Base-by-base conservation (phyloP, 2,797 vertebrate genomes). In the Crypturellus tataupa region DNA sequence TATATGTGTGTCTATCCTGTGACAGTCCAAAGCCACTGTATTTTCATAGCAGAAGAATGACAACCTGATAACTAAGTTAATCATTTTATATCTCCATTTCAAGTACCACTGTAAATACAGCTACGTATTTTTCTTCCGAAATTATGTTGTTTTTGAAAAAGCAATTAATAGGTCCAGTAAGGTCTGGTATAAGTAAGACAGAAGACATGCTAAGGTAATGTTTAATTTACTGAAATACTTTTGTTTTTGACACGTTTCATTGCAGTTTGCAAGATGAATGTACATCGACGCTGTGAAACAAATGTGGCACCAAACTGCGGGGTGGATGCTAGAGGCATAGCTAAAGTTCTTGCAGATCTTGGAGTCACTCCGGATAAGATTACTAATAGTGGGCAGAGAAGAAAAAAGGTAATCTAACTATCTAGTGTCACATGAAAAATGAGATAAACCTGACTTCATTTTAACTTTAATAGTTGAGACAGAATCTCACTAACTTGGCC, bases 311-410 rank as follows among this genome's bases (percentile, higher is more conserved):
- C 99, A 23, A 99, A 99, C 98, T 99, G 99, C 10, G 99, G 99
- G 18, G 99, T 99, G 80, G 99, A 99, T 16, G 99, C 99, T 80
- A 97, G 99, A 84, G 99, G 99, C 16, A 99, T 99, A 40, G 99
- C 99, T 70, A 99, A 99, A 96, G 99, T 99, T 84, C 98, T 99
- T 80, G 98, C 99, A 4, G 99, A 99, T 98, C 98, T 99, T 16
- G 99, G 99, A 13, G 98, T 99, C 90, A 99, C 99, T 33, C 99
- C 99, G 21, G 99, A 99, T 98, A 99, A 99, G 96, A 99, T 99
- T 97, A 99, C 98, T 93, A 99, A 98, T 96, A 99, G 98, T 0
- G 98, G 98, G 37, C 98, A 99, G 92, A 98, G 99, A 93, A 98
- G 98, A 97, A 99, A 99, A 98, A 99, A 99, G 98, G 99, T 99